phyloP scores from a whole-genome alignment of 1,140 invertebrate species.

The Aphidius ervi region DNA sequence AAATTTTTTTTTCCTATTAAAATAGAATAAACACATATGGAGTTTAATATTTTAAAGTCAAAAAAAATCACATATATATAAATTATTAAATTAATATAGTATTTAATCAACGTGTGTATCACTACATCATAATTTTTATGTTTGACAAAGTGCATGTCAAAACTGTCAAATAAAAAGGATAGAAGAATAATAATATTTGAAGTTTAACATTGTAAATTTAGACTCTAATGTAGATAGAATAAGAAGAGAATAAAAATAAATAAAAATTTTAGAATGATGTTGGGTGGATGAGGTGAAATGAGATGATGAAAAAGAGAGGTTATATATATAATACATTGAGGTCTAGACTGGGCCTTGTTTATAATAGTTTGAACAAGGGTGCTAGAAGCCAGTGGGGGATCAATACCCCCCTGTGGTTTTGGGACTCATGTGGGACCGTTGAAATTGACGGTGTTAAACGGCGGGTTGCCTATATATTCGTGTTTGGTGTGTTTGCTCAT shows the following conservation, averaged over 20 bases:
- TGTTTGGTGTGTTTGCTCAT: slow-evolving; percentile 47
- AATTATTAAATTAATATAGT: slow-evolving; percentile 46
- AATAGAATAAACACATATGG: too few species aligned
- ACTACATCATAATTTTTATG: too few species aligned
- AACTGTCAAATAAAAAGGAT: too few species aligned
- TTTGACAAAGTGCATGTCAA: too few species aligned
- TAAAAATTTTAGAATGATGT: slow-evolving; percentile 9
- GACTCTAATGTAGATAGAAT: neutral
- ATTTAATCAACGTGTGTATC: slow-evolving; percentile 37
- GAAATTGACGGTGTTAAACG: slow-evolving; percentile 44
- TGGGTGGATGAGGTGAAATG: slow-evolving; percentile 45
- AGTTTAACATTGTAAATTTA: neutral
- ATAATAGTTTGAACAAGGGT: slow-evolving; percentile 53
- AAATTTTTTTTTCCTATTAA: too few species aligned
- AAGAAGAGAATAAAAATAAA: slow-evolving; percentile 6
- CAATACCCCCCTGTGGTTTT: slow-evolving; percentile 43
- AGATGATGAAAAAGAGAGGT: slow-evolving; percentile 42
- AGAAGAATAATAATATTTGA: neutral
- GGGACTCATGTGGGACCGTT: slow-evolving; percentile 41
- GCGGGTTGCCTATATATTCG: slow-evolving; percentile 40
- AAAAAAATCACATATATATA: slow-evolving; percentile 21
- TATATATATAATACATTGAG: slow-evolving; percentile 44
- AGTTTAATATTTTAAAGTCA: too few species aligned
- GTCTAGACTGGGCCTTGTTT: slow-evolving; percentile 47
- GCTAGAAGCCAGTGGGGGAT: slow-evolving; percentile 51